These are phyloP conservation scores for Brachionus plicatilis DNA, from an alignment of 1,140 invertebrate genomes.

Conservation along the genomic window DNA sequence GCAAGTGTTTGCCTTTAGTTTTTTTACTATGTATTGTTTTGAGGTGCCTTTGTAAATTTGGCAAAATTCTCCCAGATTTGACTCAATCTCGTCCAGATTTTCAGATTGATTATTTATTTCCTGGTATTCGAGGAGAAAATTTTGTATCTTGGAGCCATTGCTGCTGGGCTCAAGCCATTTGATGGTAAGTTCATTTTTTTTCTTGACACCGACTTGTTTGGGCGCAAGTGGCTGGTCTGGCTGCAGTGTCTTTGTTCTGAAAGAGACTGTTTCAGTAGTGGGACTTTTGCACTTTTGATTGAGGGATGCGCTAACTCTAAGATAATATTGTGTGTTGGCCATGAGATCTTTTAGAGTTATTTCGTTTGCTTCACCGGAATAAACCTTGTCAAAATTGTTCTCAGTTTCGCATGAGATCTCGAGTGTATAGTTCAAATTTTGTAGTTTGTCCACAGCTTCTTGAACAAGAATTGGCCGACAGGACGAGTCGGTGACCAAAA, in stretches of 20 bases:
- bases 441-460: neutral
- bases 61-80: slow-evolving; percentile 58
- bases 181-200: slow-evolving; percentile 54
- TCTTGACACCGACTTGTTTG: slow-evolving; percentile 50
- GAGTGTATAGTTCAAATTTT: slow-evolving; percentile 30
- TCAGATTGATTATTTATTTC: slow-evolving; percentile 54
- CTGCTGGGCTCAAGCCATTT: slow-evolving; percentile 63
- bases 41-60: slow-evolving; percentile 66
- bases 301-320: slow-evolving; percentile 50
- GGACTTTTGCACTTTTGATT: slow-evolving; percentile 51
- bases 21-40: slow-evolving; percentile 67
- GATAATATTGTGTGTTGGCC: slow-evolving; percentile 58
- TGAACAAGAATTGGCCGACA: neutral
- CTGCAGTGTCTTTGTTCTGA: slow-evolving; percentile 54
- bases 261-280: slow-evolving; percentile 49
- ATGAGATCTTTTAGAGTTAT: slow-evolving; percentile 67
- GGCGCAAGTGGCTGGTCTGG: slow-evolving; percentile 56
- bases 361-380: slow-evolving; percentile 52
- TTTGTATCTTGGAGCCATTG: slow-evolving; percentile 70
- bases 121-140: slow-evolving; percentile 74
- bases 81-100: slow-evolving; percentile 2
- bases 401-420: neutral
- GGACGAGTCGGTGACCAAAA: neutral
- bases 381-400: slow-evolving; percentile 24
- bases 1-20: slow-evolving; percentile 67